Evolutionary conservation across 2,888 invertebrate species (phyloP).

Genomic region (Macrophya alboannulata): DNA sequence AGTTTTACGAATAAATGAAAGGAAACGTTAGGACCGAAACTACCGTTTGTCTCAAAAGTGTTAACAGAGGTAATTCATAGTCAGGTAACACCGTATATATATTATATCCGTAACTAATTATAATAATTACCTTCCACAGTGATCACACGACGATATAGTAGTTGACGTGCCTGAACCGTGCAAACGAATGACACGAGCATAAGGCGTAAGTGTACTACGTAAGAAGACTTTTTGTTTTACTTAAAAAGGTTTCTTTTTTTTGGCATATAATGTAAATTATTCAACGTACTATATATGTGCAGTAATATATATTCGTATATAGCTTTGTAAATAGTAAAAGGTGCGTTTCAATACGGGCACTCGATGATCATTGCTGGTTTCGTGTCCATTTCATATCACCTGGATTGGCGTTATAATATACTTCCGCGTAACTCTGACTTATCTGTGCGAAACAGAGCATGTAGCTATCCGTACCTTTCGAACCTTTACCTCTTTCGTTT

Average conservation of each 20-base stretch:
- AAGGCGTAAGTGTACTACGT: too few relatives aligned
- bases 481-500: conserved; percentile 14
- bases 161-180: not conserved
- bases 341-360: conserved; percentile 11
- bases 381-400: conserved; percentile 13
- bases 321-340: not conserved
- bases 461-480: conserved; percentile 34
- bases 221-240: too few relatives aligned
- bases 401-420: not conserved
- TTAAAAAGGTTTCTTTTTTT: too few relatives aligned
- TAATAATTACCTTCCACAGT: not conserved
- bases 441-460: conserved; percentile 55
- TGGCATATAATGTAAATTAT: too few relatives aligned
- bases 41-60: not conserved
- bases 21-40: not conserved
- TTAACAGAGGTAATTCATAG: not conserved
- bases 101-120: not conserved
- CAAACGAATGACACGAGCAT: not conserved
- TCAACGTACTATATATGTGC: not conserved
- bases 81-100: not conserved
- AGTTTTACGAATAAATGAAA: not conserved
- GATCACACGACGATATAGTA: not conserved
- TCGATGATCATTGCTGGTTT: not conserved
- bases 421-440: conserved; percentile 53
- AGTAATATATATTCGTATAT: not conserved